Base-by-base conservation (phyloP, 1,140 invertebrate genomes). In the Drosophila erecta region DNA sequence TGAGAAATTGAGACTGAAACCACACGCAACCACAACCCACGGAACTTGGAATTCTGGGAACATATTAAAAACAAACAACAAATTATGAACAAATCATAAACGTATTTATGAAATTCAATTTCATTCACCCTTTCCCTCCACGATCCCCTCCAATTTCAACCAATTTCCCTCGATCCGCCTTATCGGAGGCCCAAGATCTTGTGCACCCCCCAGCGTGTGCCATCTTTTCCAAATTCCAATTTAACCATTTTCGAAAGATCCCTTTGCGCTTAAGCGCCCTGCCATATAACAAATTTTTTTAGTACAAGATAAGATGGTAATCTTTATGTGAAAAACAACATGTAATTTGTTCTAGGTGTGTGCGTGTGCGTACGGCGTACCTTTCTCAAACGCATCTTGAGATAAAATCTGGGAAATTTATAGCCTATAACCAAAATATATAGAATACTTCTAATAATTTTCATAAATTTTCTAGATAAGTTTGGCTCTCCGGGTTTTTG, bases 271-370 rank as follows among this genome's bases (percentile, higher is more conserved):
- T 78, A 74, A 75, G 81, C 84, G 84, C 76, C 83, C 80, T 85
- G 74, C 75, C 81, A 77, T 86, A 85, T 86, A 85, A 85, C 76
- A 85, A 85, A 86, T 76, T 71, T 49, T 76, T 87, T 87, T 89
- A 80, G 79, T 89, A 80, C 76, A 79, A 79, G 84, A 89, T 89
- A 89, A 89, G 84, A 89, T 89, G 71, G 59, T 89, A 89, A 89
- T 89, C 84, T 89, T 89, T 89, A 89, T 89, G 84, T 89, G 84
- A 89, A 89, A 84, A 89, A 89, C 79, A 89, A 89, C 84, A 89
- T 89, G 84, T 89, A 89, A 89, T 89, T 89, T 89, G 84, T 89
- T 89, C 79, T 83, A 40, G 58, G 50, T 44, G 70, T 53, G 50
- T 77, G 69, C 44, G 59, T 33, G 59, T 38, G 55, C 60, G 72